phyloP scores from a whole-genome alignment of 2,888 invertebrate genomes.

The Latheticus oryzae region DNA sequence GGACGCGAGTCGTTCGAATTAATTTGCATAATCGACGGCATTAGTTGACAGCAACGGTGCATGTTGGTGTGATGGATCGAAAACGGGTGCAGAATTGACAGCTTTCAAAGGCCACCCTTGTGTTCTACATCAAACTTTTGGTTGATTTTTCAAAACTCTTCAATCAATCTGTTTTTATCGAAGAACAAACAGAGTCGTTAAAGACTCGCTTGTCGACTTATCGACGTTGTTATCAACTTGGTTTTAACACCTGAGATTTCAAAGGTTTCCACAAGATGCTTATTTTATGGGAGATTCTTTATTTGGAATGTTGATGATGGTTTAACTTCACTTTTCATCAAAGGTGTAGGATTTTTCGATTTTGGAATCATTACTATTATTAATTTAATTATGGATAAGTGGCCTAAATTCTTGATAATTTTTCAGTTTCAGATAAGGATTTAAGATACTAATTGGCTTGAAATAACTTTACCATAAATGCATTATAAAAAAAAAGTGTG shows the following conservation, averaged over 20 bases:
- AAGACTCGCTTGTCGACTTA: background rate
- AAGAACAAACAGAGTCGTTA: slow-evolving; percentile 10
- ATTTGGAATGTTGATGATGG: no score
- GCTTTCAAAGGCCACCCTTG: slow-evolving; percentile 16
- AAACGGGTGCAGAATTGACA: slow-evolving; percentile 5
- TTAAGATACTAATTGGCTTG: no score
- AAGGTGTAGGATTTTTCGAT: no score
- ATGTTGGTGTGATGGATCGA: slow-evolving; percentile 32
- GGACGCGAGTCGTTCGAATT: slow-evolving; percentile 38
- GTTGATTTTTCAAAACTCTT: background rate
- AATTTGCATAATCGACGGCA: slow-evolving; percentile 40
- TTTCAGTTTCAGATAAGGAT: no score
- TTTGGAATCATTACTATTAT: no score
- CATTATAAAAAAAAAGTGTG: no score
- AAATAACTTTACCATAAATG: no score
- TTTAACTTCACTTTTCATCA: no score
- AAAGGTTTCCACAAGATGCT: no score
- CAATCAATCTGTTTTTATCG: slow-evolving; percentile 6
- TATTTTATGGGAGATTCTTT: no score
- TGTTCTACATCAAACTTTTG: background rate
- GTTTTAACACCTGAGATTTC: slow-evolving; percentile 7
- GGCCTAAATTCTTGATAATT: no score
- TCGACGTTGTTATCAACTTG: background rate
- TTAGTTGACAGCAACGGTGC: slow-evolving; percentile 29
- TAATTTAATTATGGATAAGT: no score